phyloP scores from a whole-genome alignment of 2,797 vertebrate species.

The Anguilla anguilla region DNA sequence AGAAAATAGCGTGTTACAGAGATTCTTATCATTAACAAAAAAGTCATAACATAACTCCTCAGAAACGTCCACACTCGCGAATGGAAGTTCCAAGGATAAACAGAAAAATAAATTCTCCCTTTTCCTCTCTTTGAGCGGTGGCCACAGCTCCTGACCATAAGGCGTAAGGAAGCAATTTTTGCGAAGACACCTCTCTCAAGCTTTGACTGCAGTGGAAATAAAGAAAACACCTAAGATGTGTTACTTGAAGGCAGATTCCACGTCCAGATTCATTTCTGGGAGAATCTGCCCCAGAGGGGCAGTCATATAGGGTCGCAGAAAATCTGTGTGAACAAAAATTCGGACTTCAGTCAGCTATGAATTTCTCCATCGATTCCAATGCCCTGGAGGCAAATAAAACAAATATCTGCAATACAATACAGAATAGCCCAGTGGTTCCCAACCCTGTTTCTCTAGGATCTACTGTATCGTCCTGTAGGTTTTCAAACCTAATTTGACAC shows the following conservation, averaged over 20 bases:
- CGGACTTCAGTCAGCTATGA: background rate
- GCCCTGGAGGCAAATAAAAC: background rate
- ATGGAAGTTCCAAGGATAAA: conserved; percentile 23
- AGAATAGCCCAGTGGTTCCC: no score
- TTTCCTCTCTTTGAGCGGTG: conserved; percentile 8
- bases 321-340: background rate
- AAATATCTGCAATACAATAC: background rate
- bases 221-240: conserved; percentile 3
- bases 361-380: background rate
- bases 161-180: conserved; percentile 34
- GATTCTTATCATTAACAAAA: conserved; percentile 23
- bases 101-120: conserved; percentile 31
- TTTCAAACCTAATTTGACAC: no score
- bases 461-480: no score
- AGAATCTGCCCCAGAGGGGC: conserved; percentile 21
- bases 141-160: conserved; percentile 19
- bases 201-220: background rate
- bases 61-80: conserved; percentile 15
- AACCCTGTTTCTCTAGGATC: no score
- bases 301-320: background rate
- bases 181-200: conserved; percentile 16
- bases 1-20: conserved; percentile 11
- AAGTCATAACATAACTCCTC: conserved; percentile 10
- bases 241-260: conserved; percentile 18
- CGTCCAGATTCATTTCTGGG: conserved; percentile 13